Evolutionary conservation across 2,113 vertebrate genomes (phyloP).

Genomic region (Cochlearius cochlearius): DNA sequence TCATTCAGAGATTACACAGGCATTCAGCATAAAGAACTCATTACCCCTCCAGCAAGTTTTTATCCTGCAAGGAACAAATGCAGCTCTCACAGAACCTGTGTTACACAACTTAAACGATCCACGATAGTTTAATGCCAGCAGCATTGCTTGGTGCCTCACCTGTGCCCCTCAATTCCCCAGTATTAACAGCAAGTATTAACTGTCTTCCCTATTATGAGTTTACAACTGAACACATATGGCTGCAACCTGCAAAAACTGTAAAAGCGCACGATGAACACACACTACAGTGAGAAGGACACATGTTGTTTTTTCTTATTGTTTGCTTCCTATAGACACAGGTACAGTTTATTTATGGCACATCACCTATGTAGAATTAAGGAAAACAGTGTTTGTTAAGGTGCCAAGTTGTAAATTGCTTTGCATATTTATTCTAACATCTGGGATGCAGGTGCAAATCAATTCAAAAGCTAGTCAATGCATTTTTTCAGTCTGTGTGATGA

Average conservation of each 20-base stretch:
- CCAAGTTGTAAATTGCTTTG: neutral
- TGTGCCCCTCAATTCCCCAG: neutral
- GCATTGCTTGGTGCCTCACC: neutral
- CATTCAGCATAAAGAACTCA: neutral
- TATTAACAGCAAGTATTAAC: neutral
- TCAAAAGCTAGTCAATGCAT: neutral
- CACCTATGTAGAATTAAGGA: neutral
- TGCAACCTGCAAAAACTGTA: neutral
- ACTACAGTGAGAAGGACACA: accelerated
- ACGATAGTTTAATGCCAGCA: neutral
- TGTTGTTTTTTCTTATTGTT: accelerated
- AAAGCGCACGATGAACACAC: neutral
- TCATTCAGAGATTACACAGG: neutral
- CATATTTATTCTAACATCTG: neutral
- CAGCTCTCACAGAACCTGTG: neutral
- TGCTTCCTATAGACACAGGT: neutral
- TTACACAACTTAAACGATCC: neutral
- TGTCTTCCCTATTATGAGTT: neutral
- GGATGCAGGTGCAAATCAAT: neutral
- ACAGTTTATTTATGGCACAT: neutral
- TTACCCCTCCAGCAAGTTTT: neutral
- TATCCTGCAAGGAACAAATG: neutral
- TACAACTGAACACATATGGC: neutral
- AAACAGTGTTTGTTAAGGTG: neutral
- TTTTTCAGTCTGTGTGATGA: neutral